phyloP scores from a whole-genome alignment of 2,797 vertebrate genomes.

The Phrynocephalus forsythii region DNA sequence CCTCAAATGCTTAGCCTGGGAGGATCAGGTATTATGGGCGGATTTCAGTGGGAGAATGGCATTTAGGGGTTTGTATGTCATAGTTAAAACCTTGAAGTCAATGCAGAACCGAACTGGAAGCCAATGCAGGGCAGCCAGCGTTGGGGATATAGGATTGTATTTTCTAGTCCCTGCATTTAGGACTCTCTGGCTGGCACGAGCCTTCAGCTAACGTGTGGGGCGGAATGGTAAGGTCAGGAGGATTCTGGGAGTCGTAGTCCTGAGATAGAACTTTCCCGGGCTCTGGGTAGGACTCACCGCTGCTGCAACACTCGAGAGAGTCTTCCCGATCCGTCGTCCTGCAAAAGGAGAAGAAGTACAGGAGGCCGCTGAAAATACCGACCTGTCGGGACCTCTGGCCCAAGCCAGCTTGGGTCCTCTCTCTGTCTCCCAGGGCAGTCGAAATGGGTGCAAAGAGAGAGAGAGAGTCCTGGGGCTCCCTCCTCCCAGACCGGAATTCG shows the following conservation, averaged over 20 bases:
- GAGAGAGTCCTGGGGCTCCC: neutral
- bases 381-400: too few relatives aligned
- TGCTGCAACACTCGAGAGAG: fast-evolving
- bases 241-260: neutral
- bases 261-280: neutral
- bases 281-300: neutral
- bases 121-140: too few relatives aligned
- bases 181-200: neutral
- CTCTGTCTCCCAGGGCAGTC: neutral
- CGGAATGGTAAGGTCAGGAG: neutral
- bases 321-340: neutral
- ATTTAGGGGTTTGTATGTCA: too few relatives aligned
- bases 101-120: too few relatives aligned
- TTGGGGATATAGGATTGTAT: too few relatives aligned
- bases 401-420: neutral
- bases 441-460: too few relatives aligned
- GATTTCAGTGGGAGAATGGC: too few relatives aligned
- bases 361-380: neutral
- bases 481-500: neutral
- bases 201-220: neutral
- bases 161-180: neutral
- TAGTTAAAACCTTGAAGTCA: too few relatives aligned
- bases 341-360: neutral
- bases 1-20: too few relatives aligned
- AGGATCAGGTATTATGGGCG: too few relatives aligned